Percentiles rank a stretch among this genome's conserved stretches.
These are phyloP conservation scores for Idaea dimidiata DNA, from an alignment of 2,888 invertebrate species.

Conservation along the genomic window DNA sequence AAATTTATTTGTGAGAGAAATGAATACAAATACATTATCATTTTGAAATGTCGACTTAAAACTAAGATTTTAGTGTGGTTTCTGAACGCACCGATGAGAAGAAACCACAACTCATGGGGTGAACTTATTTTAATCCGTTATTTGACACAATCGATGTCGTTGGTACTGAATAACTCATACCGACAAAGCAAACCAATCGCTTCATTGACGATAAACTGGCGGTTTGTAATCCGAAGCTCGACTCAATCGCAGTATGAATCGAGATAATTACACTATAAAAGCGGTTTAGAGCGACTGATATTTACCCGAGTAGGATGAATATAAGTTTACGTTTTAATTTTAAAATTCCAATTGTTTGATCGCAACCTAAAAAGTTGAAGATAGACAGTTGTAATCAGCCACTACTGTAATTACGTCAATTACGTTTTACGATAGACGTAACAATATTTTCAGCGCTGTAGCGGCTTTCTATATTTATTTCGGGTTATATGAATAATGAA, in stretches of 20 bases:
- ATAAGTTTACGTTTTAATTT: neutral
- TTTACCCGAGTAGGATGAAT: slow-evolving; percentile 5
- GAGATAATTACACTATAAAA: slow-evolving; percentile 50
- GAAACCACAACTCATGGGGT: too few species aligned
- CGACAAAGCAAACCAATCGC: slow-evolving; percentile 42
- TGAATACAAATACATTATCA: too few species aligned
- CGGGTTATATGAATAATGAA: neutral
- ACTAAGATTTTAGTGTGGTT: too few species aligned
- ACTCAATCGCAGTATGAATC: slow-evolving; percentile 46
- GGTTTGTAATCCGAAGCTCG: slow-evolving; percentile 46
- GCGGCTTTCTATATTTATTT: neutral
- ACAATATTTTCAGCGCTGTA: neutral
- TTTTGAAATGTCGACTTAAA: too few species aligned
- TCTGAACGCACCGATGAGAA: too few species aligned
- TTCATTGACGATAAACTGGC: slow-evolving; percentile 47
- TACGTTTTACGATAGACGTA: neutral
- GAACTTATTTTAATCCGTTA: neutral
- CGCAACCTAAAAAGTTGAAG: neutral
- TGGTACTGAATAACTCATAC: neutral
- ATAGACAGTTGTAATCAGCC: neutral
- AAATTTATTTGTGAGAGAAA: too few species aligned
- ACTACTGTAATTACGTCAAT: neutral
- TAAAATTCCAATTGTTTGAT: slow-evolving; percentile 7
- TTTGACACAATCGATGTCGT: slow-evolving; percentile 14
- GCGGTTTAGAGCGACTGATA: slow-evolving; percentile 29